Base-by-base conservation (phyloP, 1,140 invertebrate species). In the Belonocnema kinseyi region DNA sequence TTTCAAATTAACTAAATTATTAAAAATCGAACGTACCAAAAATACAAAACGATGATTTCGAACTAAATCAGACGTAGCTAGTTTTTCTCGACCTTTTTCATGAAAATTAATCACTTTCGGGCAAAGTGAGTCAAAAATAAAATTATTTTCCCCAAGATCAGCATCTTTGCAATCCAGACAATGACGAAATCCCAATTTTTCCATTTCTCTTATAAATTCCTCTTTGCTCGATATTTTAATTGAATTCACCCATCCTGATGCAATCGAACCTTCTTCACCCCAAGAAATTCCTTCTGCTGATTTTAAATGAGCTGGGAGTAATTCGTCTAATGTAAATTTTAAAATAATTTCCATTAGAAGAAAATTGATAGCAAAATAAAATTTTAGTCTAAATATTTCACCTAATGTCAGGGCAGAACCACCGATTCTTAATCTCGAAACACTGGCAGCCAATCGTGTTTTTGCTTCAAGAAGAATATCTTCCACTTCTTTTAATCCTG, bases 171-270 rank as follows among this genome's bases (percentile, higher is more conserved):
- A 80, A 17, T 83, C 78, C 0, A 71, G 26, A 46, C 83, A 85
- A 1, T 86, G 50, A 4, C 52, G 46, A 7, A 91, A 72, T 0
- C 86, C 87, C 13, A 91, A 17, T 6, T 86, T 87, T 12, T 79
- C 19, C 89, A 92, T 90, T 71, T 88, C 86, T 0, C 76, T 73
- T 13, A 88, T 80, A n/a, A 91, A 89, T 19, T 87, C 76, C 0
- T 71, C 12, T 72, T 87, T 88, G 21, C 33, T 86, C 0, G 75
- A 8, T 19, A 87, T 75, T 88, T 95, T 94, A 75, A 93, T 94
- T 0, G 93, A 93, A 87, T 96, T 96, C 0, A 96, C 93, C 95
- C 95, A 96, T 77, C 95, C 95, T 0, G 94, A 95, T 7, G 95
- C 93, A 0, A 94, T 92, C 0, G 93, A 92, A 72, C 93, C 92